Evolutionary conservation across 2,888 invertebrate species (phyloP), one percentile per base, ranked within the genome.

Genomic region (Parnassius glacialis): DNA sequence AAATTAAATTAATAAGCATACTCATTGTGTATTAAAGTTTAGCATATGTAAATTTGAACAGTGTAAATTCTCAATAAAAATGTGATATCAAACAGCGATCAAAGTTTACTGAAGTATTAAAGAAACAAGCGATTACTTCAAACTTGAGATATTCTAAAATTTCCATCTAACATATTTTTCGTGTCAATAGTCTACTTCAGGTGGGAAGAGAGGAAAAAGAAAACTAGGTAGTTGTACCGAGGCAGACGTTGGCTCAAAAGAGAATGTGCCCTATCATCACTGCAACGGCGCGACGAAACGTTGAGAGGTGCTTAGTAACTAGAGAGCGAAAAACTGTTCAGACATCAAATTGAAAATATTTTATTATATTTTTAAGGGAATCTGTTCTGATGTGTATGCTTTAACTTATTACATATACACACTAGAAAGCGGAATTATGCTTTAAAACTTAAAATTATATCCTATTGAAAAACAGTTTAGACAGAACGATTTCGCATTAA

Each of bases 211-310:
- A 45, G 51, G 47, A 54, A 55, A 58, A 62, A 59, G 58, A 55
- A 55, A 55, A 62, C 54, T 62, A 59, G 62, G 54, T 58, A 44
- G 52, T 13, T 52, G 12, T 16, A 47, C 45, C 13, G 34, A 12
- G 60, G 44, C 58, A 55, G 58, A 62, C 58, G 62, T 45, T 50
- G 44, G 54, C 34, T 47, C 12, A 47, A 43, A 54, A 43, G 54
- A 58, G 58, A 59, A 62, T 62, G 62, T 62, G 62, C 62, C 62
- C 58, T 62, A 62, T 62, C 62, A 62, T 59, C 62, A 52, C 54
- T 34, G 59, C 54, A 16, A 47, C 48, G 50, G 56, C 44, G 48
- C 48, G 48, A n/a, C 48, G 62, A 25, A 34, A 44, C 51, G 41
- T 55, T 48, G 55, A 62, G 62, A 44, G 62, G 58, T 51, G 45